Evolutionary conservation across 2,113 vertebrate genomes (phyloP).

Genomic region (Leucoraja erinaceus): DNA sequence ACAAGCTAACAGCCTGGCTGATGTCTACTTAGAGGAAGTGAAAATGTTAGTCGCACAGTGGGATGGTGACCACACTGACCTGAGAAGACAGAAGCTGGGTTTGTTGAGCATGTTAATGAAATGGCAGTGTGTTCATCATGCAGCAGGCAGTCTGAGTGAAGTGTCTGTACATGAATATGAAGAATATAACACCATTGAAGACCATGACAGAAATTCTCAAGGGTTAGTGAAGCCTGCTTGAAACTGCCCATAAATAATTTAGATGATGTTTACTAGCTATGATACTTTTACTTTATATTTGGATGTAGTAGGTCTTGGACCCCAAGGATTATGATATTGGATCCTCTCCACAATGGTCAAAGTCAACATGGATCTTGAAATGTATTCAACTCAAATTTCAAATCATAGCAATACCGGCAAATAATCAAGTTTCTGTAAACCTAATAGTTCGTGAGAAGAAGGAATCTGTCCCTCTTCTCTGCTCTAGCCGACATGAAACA

Average conservation of each 20-base stretch:
- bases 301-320: background rate
- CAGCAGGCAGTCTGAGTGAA: constrained; percentile 41
- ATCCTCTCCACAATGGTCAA: background rate
- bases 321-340: background rate
- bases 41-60: constrained; percentile 19
- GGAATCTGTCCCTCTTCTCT: background rate
- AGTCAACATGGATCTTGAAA: background rate
- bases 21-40: constrained; percentile 43
- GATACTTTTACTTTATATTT: background rate
- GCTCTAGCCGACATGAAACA: background rate
- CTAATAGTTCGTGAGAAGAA: background rate
- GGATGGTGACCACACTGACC: constrained; percentile 5
- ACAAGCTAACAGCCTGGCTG: constrained; percentile 42
- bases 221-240: constrained; percentile 41
- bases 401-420: background rate
- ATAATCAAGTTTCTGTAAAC: background rate
- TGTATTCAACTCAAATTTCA: background rate
- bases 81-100: constrained; percentile 32
- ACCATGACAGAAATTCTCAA: constrained; percentile 41
- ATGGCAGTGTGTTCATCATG: constrained; percentile 42
- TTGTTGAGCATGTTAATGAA: constrained; percentile 45
- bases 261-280: background rate
- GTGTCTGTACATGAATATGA: constrained; percentile 46
- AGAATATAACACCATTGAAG: constrained; percentile 42
- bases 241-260: background rate